Evolutionary conservation across 2,113 vertebrate genomes (phyloP).

Genomic region (Struthidea cinerea): DNA sequence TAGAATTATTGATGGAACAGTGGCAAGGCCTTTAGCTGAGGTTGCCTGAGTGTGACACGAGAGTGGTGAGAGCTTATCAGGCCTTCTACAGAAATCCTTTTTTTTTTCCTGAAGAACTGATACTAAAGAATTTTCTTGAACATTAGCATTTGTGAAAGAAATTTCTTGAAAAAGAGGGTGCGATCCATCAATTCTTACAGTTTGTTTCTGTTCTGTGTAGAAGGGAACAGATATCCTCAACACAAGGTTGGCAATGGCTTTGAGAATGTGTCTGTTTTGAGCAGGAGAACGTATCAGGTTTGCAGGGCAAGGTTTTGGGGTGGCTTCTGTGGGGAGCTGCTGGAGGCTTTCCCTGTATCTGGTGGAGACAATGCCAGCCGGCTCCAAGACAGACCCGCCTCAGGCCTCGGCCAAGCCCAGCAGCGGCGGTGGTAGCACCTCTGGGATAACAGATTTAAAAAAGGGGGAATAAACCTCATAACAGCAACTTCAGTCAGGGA

Average conservation of each 20-base stretch:
- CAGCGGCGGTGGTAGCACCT: rapidly evolving
- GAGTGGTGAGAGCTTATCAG: neutral
- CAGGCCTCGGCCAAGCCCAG: neutral
- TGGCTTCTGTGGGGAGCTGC: neutral
- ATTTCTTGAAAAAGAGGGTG: neutral
- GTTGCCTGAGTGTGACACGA: neutral
- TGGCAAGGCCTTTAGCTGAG: neutral
- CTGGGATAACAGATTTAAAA: too few species aligned
- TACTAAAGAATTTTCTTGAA: neutral
- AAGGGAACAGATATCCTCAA: neutral
- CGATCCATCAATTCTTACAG: neutral
- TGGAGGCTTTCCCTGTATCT: neutral
- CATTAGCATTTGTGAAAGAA: neutral
- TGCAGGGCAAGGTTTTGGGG: neutral
- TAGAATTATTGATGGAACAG: neutral
- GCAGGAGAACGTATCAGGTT: neutral
- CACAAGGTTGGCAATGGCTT: neutral
- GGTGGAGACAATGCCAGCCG: neutral
- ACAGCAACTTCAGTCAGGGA: neutral
- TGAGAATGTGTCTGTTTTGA: neutral
- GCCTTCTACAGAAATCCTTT: neutral
- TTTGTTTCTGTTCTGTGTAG: neutral
- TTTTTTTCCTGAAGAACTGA: neutral
- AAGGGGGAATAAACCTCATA: neutral
- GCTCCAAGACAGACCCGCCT: rapidly evolving